Evolutionary conservation across 2,888 invertebrate species (phyloP).

Genomic region (Cepaea hortensis): DNA sequence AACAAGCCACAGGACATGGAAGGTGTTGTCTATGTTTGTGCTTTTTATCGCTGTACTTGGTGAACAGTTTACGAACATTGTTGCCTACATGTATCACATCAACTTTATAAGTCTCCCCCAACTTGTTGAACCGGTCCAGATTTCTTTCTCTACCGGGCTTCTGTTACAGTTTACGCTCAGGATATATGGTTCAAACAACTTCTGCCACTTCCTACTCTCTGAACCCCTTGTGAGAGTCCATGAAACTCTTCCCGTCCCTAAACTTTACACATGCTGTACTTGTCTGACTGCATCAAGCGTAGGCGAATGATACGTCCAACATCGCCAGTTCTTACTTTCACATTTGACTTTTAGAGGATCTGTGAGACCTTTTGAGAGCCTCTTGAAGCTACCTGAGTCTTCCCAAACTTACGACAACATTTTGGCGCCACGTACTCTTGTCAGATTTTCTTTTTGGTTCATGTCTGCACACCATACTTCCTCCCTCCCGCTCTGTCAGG

Average conservation of each 20-base stretch:
- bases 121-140: no score
- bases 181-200: neutral
- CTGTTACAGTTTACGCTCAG: neutral
- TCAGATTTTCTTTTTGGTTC: neutral
- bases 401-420: neutral
- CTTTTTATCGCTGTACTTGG: neutral
- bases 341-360: constrained; percentile 19
- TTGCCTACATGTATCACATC: neutral
- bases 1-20: no score
- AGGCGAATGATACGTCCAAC: constrained; percentile 2
- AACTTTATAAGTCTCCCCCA: neutral
- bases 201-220: neutral
- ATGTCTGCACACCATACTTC: no score
- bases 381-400: constrained; percentile 30
- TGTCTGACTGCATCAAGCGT: neutral
- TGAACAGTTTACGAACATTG: neutral
- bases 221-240: neutral
- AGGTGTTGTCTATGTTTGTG: neutral
- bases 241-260: neutral
- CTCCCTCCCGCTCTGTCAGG: neutral
- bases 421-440: constrained; percentile 2
- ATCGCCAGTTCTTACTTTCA: neutral
- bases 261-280: neutral
- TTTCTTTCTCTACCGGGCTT: neutral
- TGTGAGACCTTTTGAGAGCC: constrained; percentile 14